Percentiles rank a stretch among this genome's conserved stretches.
phyloP scores from a whole-genome alignment of 2,113 vertebrate genomes.

The Epinephelus lanceolatus region DNA sequence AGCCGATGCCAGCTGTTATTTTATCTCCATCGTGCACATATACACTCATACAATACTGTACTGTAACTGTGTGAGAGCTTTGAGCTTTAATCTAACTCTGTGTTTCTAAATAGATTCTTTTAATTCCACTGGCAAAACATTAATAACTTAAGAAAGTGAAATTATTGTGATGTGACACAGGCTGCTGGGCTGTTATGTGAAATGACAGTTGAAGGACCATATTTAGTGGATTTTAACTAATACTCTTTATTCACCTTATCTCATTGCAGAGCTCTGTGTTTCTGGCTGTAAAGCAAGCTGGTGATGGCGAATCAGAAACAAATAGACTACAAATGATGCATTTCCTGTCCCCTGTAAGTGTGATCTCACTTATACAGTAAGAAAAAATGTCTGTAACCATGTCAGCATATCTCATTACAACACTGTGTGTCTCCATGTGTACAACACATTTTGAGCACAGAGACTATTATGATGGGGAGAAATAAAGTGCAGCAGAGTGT shows the following conservation, averaged over 20 bases:
- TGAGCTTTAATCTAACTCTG: conserved; percentile 4
- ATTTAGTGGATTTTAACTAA: neutral
- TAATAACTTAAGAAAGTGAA: neutral
- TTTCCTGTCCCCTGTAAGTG: neutral
- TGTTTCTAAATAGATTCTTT: neutral
- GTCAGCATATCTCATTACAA: neutral
- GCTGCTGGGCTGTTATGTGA: neutral
- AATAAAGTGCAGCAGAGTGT: conserved; percentile 22
- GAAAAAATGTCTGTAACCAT: conserved; percentile 7
- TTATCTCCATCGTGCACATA: conserved; percentile 9
- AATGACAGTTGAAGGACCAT: conserved; percentile 1
- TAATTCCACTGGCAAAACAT: neutral
- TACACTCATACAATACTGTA: neutral
- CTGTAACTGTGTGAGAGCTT: neutral
- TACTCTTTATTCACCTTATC: conserved; percentile 42
- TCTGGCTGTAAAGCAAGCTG: conserved; percentile 11
- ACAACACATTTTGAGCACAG: conserved; percentile 21
- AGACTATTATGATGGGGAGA: neutral
- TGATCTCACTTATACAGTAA: neutral
- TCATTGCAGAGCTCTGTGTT: conserved; percentile 1
- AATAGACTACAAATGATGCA: neutral
- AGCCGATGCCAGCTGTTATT: conserved; percentile 30
- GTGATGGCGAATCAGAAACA: conserved; percentile 24
- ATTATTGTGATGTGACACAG: neutral
- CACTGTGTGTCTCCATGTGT: conserved; percentile 6